Evolutionary conservation across 2,888 invertebrate genomes (phyloP).

Genomic region (Smittia sp.): DNA sequence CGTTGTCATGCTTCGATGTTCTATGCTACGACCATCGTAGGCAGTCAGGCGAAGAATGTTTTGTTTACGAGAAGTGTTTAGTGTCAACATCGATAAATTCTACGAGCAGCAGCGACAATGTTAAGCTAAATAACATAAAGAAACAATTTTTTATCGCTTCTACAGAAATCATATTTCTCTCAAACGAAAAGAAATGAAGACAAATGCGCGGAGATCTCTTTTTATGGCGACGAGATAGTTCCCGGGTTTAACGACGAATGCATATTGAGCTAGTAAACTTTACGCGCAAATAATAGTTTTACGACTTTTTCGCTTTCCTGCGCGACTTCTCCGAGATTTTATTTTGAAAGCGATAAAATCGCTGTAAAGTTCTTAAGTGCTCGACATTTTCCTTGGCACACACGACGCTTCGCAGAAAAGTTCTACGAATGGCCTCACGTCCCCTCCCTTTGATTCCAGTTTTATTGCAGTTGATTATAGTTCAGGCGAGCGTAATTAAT

Average conservation of each 20-base stretch:
- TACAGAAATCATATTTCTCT: neutral
- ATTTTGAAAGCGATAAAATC: conserved; percentile 25
- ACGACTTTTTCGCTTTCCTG: neutral
- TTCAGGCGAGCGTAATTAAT: neutral
- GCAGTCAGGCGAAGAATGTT: neutral
- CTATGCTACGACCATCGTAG: neutral
- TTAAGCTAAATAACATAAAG: neutral
- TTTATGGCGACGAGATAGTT: neutral
- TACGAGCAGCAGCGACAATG: neutral
- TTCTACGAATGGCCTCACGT: neutral
- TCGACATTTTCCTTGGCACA: neutral
- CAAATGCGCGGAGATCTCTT: conserved; percentile 13
- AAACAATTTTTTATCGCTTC: conserved; percentile 3
- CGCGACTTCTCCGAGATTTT: neutral
- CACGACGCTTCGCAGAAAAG: neutral
- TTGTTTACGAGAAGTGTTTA: neutral
- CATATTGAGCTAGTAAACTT: conserved; percentile 29
- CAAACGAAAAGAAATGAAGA: conserved; percentile 1
- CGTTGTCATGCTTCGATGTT: neutral
- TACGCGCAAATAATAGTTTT: conserved; percentile 41
- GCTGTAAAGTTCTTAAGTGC: conserved; percentile 17
- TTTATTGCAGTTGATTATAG: neutral
- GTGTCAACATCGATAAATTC: conserved; percentile 3
- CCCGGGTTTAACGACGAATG: conserved; percentile 22
- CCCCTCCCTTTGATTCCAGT: neutral